Base-by-base conservation (phyloP, 2,888 invertebrate genomes). In the Hemithea aestivaria region DNA sequence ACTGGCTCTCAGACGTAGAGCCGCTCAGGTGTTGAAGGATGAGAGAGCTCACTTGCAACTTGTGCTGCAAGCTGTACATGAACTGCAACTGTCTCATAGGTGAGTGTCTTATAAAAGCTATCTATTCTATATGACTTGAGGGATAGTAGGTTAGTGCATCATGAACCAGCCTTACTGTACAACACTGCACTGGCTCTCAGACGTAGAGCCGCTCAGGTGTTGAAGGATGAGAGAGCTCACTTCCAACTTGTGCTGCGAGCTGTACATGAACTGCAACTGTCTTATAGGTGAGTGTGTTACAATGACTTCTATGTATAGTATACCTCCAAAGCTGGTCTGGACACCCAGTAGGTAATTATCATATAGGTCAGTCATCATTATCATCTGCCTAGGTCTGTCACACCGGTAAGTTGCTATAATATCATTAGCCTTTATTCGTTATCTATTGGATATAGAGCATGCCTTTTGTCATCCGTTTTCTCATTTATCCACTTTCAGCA, bases 161-260 rank as follows among this genome's bases (percentile, higher is more conserved):
- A 97, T 68, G 98, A 99, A 77, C 93, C 96, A 0, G 92, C 97
- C 16, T 85, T 99, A 23, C 85, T 97, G 22, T 99, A 97, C 82
- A 99, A 99, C 78, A 94, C 98, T 31, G 98, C 99, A 12, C 89
- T 99, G 8, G 94, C 99, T 7, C 89, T 99, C 52, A 95, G 98
- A 66, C 90, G 96, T 34, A 85, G 97, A 20, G 99, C 99, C 1
- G 96, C 96, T 35, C 92, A 93, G 46, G 96, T 97, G 58, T 85
- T 99, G 2, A 95, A 96, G 70, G 98, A 98, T 74, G 97, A 98
- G 65, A 96, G 98, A 66, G 95, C 97, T 1, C 95, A 94, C 21
- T 82, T 99, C 29, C 91, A 92, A 37, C 92, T 94, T 11, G 82
- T 99, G 24, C 80, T 98, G 41, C 92, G 95, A 58, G 98, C 99